Base-by-base conservation (phyloP, 2,888 invertebrate genomes). In the Scotopteryx bipunctaria region DNA sequence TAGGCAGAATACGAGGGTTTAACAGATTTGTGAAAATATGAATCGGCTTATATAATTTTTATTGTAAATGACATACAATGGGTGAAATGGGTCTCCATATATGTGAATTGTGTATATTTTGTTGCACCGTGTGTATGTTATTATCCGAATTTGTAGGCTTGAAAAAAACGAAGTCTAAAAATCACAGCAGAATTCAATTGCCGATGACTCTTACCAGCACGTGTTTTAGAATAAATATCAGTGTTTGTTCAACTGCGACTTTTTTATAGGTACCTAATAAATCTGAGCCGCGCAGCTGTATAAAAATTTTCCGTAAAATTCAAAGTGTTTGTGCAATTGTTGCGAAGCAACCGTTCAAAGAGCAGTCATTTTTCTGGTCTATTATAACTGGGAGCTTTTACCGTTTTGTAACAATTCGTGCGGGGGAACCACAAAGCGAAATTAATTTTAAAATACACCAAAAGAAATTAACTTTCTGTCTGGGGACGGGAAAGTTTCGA, bases 361-460 rank as follows among this genome's bases (percentile, higher is more conserved):
- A 69, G 69, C 65, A 63, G 61, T 66, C 69, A 78, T 80, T 83
- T 83, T 85, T 76, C 71, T 70, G 64, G 72, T 67, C 69, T 75
- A 71, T 78, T 75, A 76, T 78, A 78, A 78, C 73, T 64, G 73
- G 86, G 78, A 86, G 85, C 84, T 83, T 82, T 82, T 74, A 78
- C 76, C 77, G 75, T 80, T 81, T 74, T 73, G 67, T 80, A 73
- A 81, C 79, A 80, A 84, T 83, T 83, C 79, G 74, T 79, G 83
- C 85, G 63, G 77, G 67, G 87, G 81, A 82, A 79, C 80, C 75
- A 84, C 86, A 87, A 88, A 88, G 86, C 81, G 77, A 87, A 88
- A 89, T 88, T 87, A 87, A 88, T 86, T 88, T 89, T 82, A 87
- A 87, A 88, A 88, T 85, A 87, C 85, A 88, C 86, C 81, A 82